Base-by-base conservation (phyloP, 2,113 vertebrate genomes). In the Conger conger region DNA sequence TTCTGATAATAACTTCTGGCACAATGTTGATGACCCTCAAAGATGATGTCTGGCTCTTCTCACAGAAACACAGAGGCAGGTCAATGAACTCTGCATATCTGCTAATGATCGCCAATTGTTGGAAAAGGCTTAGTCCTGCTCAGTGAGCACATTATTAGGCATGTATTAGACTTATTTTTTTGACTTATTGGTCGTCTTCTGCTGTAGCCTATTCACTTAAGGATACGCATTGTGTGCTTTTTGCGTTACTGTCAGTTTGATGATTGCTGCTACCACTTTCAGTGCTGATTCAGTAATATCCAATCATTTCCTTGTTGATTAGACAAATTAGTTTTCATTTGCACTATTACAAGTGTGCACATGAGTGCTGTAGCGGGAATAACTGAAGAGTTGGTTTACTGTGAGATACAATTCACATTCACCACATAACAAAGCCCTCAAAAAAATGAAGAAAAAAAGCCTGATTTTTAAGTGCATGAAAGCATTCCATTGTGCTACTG, bases 391-490 rank as follows among this genome's bases (percentile, higher is more conserved):
- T 50, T 2, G 9, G 35, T 80, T n/a, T 81, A 84, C 81, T 79
- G 54, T 79, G n/a, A 54, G 68, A 86, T 73, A 42, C 40, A n/a
- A 83, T 36, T 57, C 16, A 37, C 33, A 54, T 4, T 30, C 23
- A 73, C n/a, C 33, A 82, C 80, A 9, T 38, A 7, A 45, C 27
- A 50, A 50, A 3, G 40, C 15, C 45, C 45, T 50, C 45, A 50
- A 50, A 80, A 37, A 79, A 54, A 82, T 73, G 45, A 53, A 7
- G 45, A 40, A 50, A 60, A 3, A 30, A 6, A 50, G 33, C 36
- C 27, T 53, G 16, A 4, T 16, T 53, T 35, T 86, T 18, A 86
- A 86, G 79, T 40, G 63, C 17, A 13, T 79, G 17, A 86, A 82
- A 82, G 53, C 36, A 50, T n/a, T 40, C 53, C 38, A 45, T 40